Base-by-base conservation (phyloP, 2,113 vertebrate genomes). In the Dasyprocta punctata region DNA sequence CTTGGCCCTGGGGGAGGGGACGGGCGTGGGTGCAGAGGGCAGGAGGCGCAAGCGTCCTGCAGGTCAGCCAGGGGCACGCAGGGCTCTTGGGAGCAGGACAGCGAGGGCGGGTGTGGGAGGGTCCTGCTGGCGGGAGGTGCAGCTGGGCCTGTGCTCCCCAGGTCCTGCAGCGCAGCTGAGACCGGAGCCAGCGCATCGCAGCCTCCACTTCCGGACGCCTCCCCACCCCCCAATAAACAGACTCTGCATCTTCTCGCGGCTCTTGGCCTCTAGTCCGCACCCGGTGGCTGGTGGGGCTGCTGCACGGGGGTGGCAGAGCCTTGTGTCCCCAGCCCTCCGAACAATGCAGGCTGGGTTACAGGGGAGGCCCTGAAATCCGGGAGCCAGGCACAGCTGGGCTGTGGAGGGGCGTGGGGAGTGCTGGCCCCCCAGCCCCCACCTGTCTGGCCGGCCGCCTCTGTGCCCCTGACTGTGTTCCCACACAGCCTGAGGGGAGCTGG, bases 221-320 rank as follows among this genome's bases (percentile, higher is more conserved):
- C 19, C 47, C 33, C 10, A 22, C 20, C 26, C 2, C 33, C 24
- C 26, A 80, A 41, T 71, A 61, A 95, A 91, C 44, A 44, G 47
- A n/a, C 3, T 49, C 73, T 71, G 82, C 19, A 86, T 47, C 82
- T 38, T 5, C 69, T 13, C 28, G 1, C 7, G 20, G 61, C 16
- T 90, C 86, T 11, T 0, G 80, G 22, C 33, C 54, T 49, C 60
- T 47, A 36, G 13, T 82, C 52, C 69, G 65, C 17, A 38, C 22
- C 28, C 17, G 10, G 69, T 16, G 47, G 44, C 17, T 24, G 7
- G 16, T 38, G 5, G 65, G 4, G 56, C 24, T 26, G 8, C n/a
- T 41, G 11, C 54, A 1, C 2, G 28, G 30, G 67, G 7, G 6
- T 3, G 0, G 17, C 33, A 44, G 16, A 36, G 3, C 3, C 17